These are phyloP conservation scores for Zaprionus lachaisei DNA, from an alignment of 1,140 invertebrate genomes.

Conservation along the genomic window DNA sequence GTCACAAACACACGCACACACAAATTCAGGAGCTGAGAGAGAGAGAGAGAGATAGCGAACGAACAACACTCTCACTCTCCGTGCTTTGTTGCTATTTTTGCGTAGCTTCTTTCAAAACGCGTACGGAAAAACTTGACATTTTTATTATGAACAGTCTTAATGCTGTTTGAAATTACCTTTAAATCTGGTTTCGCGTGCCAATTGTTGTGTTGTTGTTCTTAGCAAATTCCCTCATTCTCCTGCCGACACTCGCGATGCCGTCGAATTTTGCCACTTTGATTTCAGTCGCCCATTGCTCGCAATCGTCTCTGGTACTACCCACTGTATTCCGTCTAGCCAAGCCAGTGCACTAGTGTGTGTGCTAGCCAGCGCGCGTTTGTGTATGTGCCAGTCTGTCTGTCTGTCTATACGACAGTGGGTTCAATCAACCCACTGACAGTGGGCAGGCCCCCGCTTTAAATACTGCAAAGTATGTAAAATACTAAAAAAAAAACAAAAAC, in stretches of 20 bases:
- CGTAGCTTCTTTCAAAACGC: conserved; percentile 35
- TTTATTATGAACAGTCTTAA: conserved; percentile 41
- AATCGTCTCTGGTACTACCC: conserved; percentile 58
- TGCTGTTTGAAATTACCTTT: conserved; percentile 40
- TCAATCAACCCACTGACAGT: conserved; percentile 63
- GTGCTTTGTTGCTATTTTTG: conserved; percentile 47
- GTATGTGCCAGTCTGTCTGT: neutral
- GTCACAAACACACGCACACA: conserved; percentile 28
- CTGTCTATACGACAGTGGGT: conserved; percentile 46
- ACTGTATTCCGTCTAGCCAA: conserved; percentile 30
- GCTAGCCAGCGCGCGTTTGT: neutral
- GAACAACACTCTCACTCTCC: conserved; percentile 57
- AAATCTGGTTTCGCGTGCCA: conserved; percentile 36
- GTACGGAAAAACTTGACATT: conserved; percentile 28
- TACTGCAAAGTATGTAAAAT: conserved; percentile 45
- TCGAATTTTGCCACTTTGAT: conserved; percentile 72
- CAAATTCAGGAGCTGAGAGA: conserved; percentile 3
- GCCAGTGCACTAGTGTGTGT: conserved; percentile 26
- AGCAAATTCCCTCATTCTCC: conserved; percentile 26
- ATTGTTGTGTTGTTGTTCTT: conserved; percentile 45
- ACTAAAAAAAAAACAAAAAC: conserved; percentile 14
- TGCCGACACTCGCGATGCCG: conserved; percentile 29
- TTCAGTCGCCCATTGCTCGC: conserved; percentile 60
- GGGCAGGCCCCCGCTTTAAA: conserved; percentile 27
- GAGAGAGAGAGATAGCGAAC: conserved; percentile 19